Base-by-base conservation (phyloP, 2,113 vertebrate species). In the Lamprologus lemairii region DNA sequence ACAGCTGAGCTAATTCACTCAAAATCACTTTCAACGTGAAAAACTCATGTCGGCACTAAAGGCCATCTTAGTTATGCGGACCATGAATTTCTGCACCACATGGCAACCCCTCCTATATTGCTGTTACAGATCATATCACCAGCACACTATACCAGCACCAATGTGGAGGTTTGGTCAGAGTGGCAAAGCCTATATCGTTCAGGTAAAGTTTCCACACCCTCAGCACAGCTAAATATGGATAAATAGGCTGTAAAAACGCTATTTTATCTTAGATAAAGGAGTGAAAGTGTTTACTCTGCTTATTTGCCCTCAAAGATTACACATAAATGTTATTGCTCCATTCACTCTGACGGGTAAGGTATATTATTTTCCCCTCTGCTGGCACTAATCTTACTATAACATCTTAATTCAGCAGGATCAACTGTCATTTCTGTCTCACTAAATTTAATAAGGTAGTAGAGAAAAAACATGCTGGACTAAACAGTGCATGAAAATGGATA, bases 321-420 rank as follows among this genome's bases (percentile, higher is more conserved):
- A 17, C 37, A 17, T 45, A 73, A 9, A 73, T 45, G 21, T 73
- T 73, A 26, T 26, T 42, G 65, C 12, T 71, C 12, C 37, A 26
- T 47, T 47, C 21, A 73, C 68, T 35, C 40, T 73, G 68, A 45
- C 1, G 1, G 23, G 9, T 75, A 28, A 31, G 47, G 71, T 8
- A 13, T 31, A 19, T 31, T 80, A 2, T 71, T 81, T 57, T 6
- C 21, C 47, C 7, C 4, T 54, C n/a, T 19, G 47, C 58, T 79
- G 19, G 51, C 33, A 37, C 58, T 23, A 60, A 84, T 81, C 73
- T 55, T 45, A 35, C 49, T 33, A 57, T 63, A 68, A 86, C 49
- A 81, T 58, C 75, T 54, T 87, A 49, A 84, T 84, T 84, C 68
- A 83, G 89, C 31, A 37, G 60, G 85, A 81, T 89, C 78, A 78